A percentile compares a stretch with the other conserved stretches of the same genome.
Conservation (phyloP, 2,888 invertebrate genomes). For the Rugalucina vietnamica region DNA sequence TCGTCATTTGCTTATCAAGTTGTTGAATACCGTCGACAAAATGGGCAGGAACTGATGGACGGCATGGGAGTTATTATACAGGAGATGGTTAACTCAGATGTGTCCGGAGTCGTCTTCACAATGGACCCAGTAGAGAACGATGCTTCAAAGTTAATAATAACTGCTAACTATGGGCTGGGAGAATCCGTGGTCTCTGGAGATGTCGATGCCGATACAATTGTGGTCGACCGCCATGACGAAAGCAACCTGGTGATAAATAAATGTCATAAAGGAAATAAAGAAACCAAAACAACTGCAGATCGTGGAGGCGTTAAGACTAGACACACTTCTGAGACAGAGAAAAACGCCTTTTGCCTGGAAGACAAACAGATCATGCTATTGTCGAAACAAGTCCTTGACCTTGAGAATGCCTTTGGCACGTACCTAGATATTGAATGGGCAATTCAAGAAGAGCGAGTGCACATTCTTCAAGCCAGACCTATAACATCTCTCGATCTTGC, state of each 20-base stretch:
- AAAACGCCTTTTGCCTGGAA: neutral
- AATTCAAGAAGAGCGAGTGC: neutral
- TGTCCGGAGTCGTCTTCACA: constrained; percentile 28
- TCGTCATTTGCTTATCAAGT: neutral
- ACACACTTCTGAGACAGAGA: neutral
- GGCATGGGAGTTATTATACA: constrained; percentile 24
- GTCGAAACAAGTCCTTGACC: neutral
- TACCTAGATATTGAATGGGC: constrained; percentile 25
- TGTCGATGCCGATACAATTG: neutral
- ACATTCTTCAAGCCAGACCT: constrained; percentile 19
- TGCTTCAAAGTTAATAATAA: constrained; percentile 4
- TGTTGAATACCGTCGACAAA: constrained; percentile 4
- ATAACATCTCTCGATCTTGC: neutral
- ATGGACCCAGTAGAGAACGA: constrained; percentile 4
- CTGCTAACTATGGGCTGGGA: constrained; percentile 10
- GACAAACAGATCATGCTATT: neutral
- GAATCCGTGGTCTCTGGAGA: constrained; percentile 10
- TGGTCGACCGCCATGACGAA: neutral
- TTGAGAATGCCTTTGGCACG: neutral
- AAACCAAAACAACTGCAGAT: neutral
- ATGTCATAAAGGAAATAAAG: neutral
- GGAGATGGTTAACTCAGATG: constrained; percentile 18
- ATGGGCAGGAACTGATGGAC: constrained; percentile 8
- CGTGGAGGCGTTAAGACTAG: neutral
- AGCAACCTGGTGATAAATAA: neutral